Evolutionary conservation across 2,888 invertebrate genomes (phyloP), one percentile per base, ranked within the genome.

Genomic region (Epinotia bilunana): DNA sequence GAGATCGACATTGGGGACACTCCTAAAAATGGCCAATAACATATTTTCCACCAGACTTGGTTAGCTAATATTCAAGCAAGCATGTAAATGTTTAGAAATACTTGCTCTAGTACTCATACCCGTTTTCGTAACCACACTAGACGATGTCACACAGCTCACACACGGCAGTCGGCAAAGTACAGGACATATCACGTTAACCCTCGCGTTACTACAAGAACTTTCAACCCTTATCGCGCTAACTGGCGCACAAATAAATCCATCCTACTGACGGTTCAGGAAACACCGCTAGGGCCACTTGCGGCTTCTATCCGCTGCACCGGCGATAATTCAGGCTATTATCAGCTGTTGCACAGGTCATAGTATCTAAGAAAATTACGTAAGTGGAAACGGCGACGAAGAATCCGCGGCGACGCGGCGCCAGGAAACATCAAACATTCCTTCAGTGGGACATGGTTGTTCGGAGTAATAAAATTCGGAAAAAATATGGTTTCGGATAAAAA

Each of bases 311-410:
- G 58, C n/a, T 60, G 23, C 20, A 69, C 69, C 11, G 43, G 58
- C 58, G 39, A 58, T 69, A 58, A 58, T 46, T 69, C 68, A 58
- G 46, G 16, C 68, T 20, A 69, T 58, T 68, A 69, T 69, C 68
- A 67, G 67, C 55, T 28, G 33, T n/a, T 16, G 67, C 67, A 53
- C 65, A 65, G 53, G 65, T 67, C 53, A 55, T 55, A 69, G 43
- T 33, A 69, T 69, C 68, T 69, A 69, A 58, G 58, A 69, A 46
- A 60, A 69, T 69, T 69, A 69, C 49, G 61, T 60, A 64, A 39
- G 23, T 65, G 53, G 57, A 33, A 46, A 18, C 18, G 57, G 57
- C 16, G 39, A 39, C 39, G 39, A 16, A 13, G 39, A 39, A 57
- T 68, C 55, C 9, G 39, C 39, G 9, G 9, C 39, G 39, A 7